Percentiles rank a stretch among this genome's conserved stretches.
These are phyloP conservation scores for Fabriciana adippe DNA, from an alignment of 2,888 invertebrate genomes.

Conservation along the genomic window DNA sequence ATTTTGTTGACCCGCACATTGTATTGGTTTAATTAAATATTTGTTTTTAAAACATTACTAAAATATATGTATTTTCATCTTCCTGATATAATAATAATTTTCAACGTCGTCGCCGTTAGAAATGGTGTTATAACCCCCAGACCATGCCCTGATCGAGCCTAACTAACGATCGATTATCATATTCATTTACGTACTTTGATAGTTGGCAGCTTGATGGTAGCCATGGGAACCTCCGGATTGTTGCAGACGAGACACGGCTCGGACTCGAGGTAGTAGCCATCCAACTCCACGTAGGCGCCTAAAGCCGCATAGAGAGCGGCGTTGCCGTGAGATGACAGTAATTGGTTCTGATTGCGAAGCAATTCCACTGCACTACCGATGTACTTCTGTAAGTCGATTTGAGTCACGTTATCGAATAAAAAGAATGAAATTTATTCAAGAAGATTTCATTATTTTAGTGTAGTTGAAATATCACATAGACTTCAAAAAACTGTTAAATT, in stretches of 20 bases:
- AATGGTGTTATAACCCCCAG: not conserved
- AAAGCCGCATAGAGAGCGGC: constrained; percentile 95
- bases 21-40: not conserved
- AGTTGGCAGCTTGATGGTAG: constrained; percentile 94
- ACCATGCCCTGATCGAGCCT: not conserved
- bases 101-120: not conserved
- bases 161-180: constrained; percentile 6
- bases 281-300: constrained; percentile 96
- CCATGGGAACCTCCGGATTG: constrained; percentile 96
- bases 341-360: constrained; percentile 92
- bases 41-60: not conserved
- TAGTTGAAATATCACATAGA: too few relatives aligned
- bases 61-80: not conserved
- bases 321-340: constrained; percentile 95
- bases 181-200: constrained; percentile 85
- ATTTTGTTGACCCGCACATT: not conserved
- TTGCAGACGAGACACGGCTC: constrained; percentile 99
- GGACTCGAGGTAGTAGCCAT: constrained; percentile 97
- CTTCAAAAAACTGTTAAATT: too few relatives aligned
- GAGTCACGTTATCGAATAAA: not conserved
- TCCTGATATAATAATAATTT: not conserved
- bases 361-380: constrained; percentile 93
- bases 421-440: not conserved
- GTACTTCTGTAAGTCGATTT: constrained; percentile 82
- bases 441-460: not conserved